A percentile compares a stretch with the other conserved stretches of the same genome.
Conservation (phyloP, 1,140 invertebrate species). For the Notospermus geniculatus region DNA sequence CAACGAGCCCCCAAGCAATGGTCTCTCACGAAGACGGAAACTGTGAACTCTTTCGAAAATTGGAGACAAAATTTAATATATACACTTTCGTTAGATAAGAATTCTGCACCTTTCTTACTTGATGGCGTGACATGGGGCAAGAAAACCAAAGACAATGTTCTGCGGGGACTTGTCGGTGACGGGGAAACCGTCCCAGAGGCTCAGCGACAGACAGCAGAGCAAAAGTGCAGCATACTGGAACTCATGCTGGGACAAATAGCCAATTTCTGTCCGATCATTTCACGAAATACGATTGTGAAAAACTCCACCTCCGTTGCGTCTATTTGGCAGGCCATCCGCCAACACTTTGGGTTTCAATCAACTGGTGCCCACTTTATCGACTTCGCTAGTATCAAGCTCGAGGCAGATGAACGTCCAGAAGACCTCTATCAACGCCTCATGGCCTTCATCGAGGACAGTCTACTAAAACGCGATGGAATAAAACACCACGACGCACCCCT, state of each 20-base stretch:
- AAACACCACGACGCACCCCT: slow-evolving; percentile 18
- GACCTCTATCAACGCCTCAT: slow-evolving; percentile 26
- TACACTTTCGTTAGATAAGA: slow-evolving; percentile 14
- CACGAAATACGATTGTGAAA: slow-evolving; percentile 22
- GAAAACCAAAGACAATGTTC: slow-evolving; percentile 1
- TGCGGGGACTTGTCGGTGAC: slow-evolving; percentile 1
- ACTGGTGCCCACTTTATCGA: slow-evolving; percentile 15
- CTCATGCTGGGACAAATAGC: slow-evolving; percentile 14
- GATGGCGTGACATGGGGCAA: not conserved
- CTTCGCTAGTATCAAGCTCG: slow-evolving; percentile 11
- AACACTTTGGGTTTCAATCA: slow-evolving; percentile 14
- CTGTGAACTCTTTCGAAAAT: no score
- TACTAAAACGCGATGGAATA: slow-evolving; percentile 15
- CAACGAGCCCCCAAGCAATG: no score
- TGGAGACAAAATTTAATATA: slow-evolving; percentile 17
- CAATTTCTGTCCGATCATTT: no score
- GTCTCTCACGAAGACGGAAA: slow-evolving; percentile 18
- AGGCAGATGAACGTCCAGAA: slow-evolving; percentile 21
- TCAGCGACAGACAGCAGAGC: slow-evolving; percentile 10
- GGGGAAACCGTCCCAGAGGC: not conserved
- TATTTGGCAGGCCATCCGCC: slow-evolving; percentile 18
- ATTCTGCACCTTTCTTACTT: slow-evolving; percentile 5
- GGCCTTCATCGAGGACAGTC: slow-evolving; percentile 31
- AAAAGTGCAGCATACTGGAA: slow-evolving; percentile 13
- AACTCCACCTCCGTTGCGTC: slow-evolving; percentile 27